A percentile compares a stretch with the other conserved stretches of the same genome.
These are phyloP conservation scores for Macrosiphum euphorbiae DNA, from an alignment of 2,888 invertebrate species.

Conservation along the genomic window DNA sequence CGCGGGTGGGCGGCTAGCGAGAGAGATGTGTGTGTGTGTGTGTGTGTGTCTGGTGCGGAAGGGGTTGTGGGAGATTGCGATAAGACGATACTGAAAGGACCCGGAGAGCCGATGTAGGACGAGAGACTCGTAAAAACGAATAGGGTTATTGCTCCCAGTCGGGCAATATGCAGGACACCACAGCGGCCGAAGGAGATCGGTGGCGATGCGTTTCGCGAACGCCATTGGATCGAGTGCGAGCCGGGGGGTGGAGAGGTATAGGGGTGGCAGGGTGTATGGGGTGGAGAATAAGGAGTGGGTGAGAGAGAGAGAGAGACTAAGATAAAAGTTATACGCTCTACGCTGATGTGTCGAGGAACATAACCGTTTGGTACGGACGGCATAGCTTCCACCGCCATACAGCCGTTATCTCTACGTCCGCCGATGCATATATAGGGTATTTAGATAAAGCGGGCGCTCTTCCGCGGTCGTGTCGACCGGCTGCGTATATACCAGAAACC, in stretches of 20 bases:
- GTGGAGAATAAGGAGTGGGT: background rate
- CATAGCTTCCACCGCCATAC: background rate
- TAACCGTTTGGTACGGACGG: constrained; percentile 30
- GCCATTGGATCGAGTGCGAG: constrained; percentile 2
- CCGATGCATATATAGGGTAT: background rate
- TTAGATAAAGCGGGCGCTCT: background rate
- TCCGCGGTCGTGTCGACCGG: background rate
- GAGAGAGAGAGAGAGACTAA: background rate
- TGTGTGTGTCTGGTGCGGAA: background rate
- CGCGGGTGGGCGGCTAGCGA: background rate
- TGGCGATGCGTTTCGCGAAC: constrained; percentile 36
- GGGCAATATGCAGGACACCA: constrained; percentile 44
- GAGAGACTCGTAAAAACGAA: constrained; percentile 53
- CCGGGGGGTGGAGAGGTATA: too few species aligned
- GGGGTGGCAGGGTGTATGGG: background rate
- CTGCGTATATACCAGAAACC: background rate
- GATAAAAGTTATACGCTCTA: background rate
- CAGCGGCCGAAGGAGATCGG: constrained; percentile 8
- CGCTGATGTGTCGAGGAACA: constrained; percentile 42
- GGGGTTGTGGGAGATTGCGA: background rate
- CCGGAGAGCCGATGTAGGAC: constrained; percentile 34
- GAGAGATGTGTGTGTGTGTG: background rate
- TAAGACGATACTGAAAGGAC: constrained; percentile 44
- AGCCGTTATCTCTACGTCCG: background rate
- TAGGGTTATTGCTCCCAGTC: constrained; percentile 59